Base-by-base conservation (phyloP, 1,140 invertebrate species). In the Phortica variegata region DNA sequence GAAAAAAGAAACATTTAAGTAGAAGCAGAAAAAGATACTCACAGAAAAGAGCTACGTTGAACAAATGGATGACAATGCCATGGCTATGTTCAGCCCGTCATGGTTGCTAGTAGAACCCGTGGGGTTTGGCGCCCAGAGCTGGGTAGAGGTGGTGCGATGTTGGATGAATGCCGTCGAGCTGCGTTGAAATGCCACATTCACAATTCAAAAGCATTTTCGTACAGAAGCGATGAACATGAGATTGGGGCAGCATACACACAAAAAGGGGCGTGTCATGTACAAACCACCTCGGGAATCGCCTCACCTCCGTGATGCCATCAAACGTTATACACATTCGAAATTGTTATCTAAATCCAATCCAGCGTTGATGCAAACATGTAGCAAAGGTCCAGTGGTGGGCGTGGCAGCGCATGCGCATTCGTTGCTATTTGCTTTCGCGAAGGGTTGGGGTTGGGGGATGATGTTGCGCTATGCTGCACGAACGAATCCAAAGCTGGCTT, bases 171-270 rank as follows among this genome's bases (percentile, higher is more conserved):
- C 65, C 65, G 55, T 60, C 54, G 48, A 60, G 66, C 48, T 60
- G 63, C 62, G 63, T 60, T 68, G 65, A 68, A 68, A 68, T 68
- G 60, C 63, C 60, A 69, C 60, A 68, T 68, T 59, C 68, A 36
- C 63, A 63, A 68, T 68, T 68, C 60, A 68, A 68, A 69, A 54
- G 63, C 57, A 68, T 68, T 68, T 60, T 63, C 19, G 26, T n/a
- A n/a, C n/a, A n/a, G n/a, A n/a, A 52, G 57, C 44, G 47, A 15
- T 34, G 12, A n/a, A 21, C 26, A 50, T 40, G 33, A 54, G 53
- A 56, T 49, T 38, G 38, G 23, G 16, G 17, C 9, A 44, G 32
- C n/a, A 26, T 10, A 26, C 23, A 26, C 23, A 26, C 23, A 26
- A 26, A 10, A 8, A 36, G 34, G 49, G 63, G 63, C 63, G 63